Percentiles rank a stretch among this genome's conserved stretches.
Evolutionary conservation across 2,113 vertebrate genomes (phyloP).

Genomic region (Poeciliopsis prolifica): DNA sequence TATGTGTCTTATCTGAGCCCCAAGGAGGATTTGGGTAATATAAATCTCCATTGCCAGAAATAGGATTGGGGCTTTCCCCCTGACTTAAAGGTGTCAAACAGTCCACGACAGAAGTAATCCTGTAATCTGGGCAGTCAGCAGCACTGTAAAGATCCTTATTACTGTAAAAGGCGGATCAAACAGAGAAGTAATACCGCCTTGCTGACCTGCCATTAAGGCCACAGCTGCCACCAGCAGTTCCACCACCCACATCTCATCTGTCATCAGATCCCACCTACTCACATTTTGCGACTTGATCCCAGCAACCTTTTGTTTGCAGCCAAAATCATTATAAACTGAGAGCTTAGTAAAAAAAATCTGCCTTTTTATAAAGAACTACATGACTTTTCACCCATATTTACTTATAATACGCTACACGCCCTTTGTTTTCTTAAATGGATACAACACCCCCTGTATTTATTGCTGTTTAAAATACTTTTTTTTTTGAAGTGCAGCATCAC

Average conservation of each 20-base stretch:
- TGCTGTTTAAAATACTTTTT: too few species aligned
- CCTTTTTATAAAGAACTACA: not conserved
- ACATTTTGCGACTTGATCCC: constrained; percentile 28
- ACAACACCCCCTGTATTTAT: too few species aligned
- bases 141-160: constrained; percentile 30
- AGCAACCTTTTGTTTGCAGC: constrained; percentile 30
- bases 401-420: not conserved
- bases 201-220: constrained; percentile 37
- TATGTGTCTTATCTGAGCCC: constrained; percentile 28
- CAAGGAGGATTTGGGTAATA: constrained; percentile 53
- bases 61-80: constrained; percentile 39
- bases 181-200: constrained; percentile 21
- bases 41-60: constrained; percentile 55
- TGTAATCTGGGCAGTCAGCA: constrained; percentile 64
- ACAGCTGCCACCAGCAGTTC: constrained; percentile 55
- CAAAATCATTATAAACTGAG: constrained; percentile 9
- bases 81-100: constrained; percentile 62
- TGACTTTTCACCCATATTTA: not conserved
- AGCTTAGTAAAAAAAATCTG: not conserved
- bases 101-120: constrained; percentile 53
- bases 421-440: not conserved
- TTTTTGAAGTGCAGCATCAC: too few species aligned
- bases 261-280: constrained; percentile 46
- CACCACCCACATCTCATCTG: constrained; percentile 52
- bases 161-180: constrained; percentile 16